Evolutionary conservation across 2,113 vertebrate genomes (phyloP).

Genomic region (Ameiurus melas): DNA sequence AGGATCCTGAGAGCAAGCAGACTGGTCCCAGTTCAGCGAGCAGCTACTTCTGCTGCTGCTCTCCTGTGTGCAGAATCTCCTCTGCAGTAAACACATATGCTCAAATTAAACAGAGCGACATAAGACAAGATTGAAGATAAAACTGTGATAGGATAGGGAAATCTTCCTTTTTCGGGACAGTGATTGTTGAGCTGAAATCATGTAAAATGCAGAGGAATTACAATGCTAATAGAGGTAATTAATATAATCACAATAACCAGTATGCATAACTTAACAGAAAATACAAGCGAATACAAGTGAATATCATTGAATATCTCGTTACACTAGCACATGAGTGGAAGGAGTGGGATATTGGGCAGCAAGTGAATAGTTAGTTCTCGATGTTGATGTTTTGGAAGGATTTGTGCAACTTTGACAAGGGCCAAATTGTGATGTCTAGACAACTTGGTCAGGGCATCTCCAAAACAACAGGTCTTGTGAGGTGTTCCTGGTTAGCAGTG

Average conservation of each 20-base stretch:
- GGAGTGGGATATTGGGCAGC: too few relatives aligned
- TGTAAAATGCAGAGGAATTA: not conserved
- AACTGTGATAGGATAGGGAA: not conserved
- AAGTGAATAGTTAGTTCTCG: too few relatives aligned
- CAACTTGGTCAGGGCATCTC: too few relatives aligned
- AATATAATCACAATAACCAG: constrained; percentile 6
- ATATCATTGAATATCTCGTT: too few relatives aligned
- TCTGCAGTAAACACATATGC: constrained; percentile 31
- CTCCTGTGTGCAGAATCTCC: constrained; percentile 15
- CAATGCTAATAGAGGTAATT: not conserved
- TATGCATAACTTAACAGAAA: not conserved
- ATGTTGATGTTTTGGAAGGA: too few relatives aligned
- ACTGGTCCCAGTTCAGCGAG: constrained; percentile 48
- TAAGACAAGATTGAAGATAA: constrained; percentile 30
- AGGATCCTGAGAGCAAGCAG: constrained; percentile 44
- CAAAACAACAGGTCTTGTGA: too few relatives aligned
- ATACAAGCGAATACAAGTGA: too few relatives aligned
- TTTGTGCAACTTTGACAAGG: too few relatives aligned
- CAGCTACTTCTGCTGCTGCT: constrained; percentile 25
- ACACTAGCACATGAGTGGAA: too few relatives aligned
- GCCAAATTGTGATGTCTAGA: too few relatives aligned
- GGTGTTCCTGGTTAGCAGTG: too few relatives aligned
- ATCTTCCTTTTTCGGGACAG: not conserved
- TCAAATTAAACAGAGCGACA: constrained; percentile 18
- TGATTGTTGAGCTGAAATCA: not conserved